A percentile compares a stretch with the other conserved stretches of the same genome.
phyloP scores from a whole-genome alignment of 2,113 vertebrate genomes.

The Pionites leucogaster region DNA sequence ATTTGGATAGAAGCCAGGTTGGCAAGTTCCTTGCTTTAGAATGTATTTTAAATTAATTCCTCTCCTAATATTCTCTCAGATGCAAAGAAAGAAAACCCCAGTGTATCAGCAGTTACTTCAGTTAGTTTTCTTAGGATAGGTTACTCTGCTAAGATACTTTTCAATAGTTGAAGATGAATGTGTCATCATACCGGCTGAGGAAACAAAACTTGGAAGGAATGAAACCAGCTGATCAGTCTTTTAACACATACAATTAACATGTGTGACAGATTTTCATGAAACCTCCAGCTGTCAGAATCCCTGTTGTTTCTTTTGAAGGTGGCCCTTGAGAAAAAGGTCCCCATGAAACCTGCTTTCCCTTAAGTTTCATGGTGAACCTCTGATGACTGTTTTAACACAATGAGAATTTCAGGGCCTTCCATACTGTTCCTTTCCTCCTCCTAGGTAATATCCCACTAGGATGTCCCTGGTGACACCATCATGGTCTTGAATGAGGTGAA shows the following conservation, averaged over 20 bases:
- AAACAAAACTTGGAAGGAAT: neutral
- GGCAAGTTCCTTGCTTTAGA: neutral
- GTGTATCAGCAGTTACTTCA: neutral
- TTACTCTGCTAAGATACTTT: neutral
- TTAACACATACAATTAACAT: neutral
- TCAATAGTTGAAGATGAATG: neutral
- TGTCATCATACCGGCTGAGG: neutral
- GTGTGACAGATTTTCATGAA: neutral
- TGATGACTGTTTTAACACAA: neutral
- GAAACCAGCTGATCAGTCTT: neutral
- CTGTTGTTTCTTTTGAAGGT: neutral
- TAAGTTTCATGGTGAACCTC: neutral
- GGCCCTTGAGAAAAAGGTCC: neutral
- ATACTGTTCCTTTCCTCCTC: neutral
- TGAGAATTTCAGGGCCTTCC: neutral
- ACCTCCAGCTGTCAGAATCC: neutral
- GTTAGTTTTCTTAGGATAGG: neutral
- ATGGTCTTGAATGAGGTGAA: neutral
- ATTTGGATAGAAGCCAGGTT: constrained; percentile 1
- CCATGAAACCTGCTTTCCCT: neutral
- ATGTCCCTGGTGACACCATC: fast-evolving
- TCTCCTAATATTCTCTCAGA: neutral
- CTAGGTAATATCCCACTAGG: neutral
- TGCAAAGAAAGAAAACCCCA: neutral
- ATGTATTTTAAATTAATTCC: neutral